Evolutionary conservation across 1,140 invertebrate species (phyloP), one percentile per base, ranked within the genome.

Genomic region (Vanessa atalanta): DNA sequence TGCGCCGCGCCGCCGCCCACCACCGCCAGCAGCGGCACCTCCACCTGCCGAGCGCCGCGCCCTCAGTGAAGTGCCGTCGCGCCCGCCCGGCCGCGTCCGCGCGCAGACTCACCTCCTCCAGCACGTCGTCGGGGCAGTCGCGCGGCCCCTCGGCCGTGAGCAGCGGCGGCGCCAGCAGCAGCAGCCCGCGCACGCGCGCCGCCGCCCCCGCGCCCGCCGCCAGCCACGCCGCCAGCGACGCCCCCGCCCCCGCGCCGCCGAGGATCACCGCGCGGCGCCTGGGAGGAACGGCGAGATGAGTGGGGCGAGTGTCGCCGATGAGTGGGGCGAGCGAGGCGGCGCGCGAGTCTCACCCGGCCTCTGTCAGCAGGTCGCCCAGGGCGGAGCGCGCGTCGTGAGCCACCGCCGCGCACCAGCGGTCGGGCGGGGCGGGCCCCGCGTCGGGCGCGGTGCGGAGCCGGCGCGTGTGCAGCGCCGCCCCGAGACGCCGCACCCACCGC

Each of bases 1-100:
- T 78, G 79, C 78, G 60, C 85, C 77, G 9, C 90, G 82, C 26
- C 93, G 95, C 16, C 96, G 91, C 23, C 95, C 95, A 12, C 64
- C 67, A 73, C 77, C 3, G 47, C 31, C 66, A 73, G 96, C 94
- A 12, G 95, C 95, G 70, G 69, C 48, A 60, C 70, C 12, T 43
- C 69, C 57, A 57, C 37, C 37, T 43, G 37, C 37, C 37, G 9
- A 43, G 26, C 51, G 77, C 55, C 53, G 77, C 51, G 77, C 55
- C 53, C 76, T 83, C 63, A 31, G 76, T 83, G 20, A 20, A 20
- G 20, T 53, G 88, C 83, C 74, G 87, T 77, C 0, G 0, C 51
- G 76, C 53, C 53, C 51, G 77, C 78, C 26, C 77, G 55, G 61
- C 68, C 47, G 64, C 77, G 76, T 61, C 78, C 81, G 6, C 90